Evolutionary conservation across 2,797 vertebrate genomes (phyloP), one percentile per base, ranked within the genome.

Genomic region (Acestrorhynchus altus): DNA sequence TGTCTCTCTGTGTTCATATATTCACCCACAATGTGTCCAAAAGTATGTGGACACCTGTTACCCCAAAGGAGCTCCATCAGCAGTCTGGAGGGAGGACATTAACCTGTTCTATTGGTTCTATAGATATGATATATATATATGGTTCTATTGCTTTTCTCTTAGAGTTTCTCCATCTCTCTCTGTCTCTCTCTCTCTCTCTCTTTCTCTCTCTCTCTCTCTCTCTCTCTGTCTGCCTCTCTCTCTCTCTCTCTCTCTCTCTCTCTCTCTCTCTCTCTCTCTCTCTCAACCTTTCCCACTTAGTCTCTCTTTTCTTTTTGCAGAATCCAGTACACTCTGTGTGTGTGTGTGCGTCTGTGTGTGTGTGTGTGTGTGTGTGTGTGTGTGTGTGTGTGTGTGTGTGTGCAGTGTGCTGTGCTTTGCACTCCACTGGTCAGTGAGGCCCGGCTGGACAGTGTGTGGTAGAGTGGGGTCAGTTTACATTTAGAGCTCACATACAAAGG

Each of bases 321-420:
- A 10, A 49, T 49, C 46, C 46, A 49, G 46, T 49, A 16, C 46
- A 49, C 8, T 12, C 11, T 47, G 6, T 7, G 44, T 13, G 44
- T 69, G 72, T 75, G 65, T 75, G 72, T 70, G 47, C 57, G 64
- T 64, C 35, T 49, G 72, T 70, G 59, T 54, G 39, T 57, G 57
- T 56, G 65, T 60, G 70, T 52, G 69, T 79, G 76, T 72, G 76
- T 54, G 76, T 70, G 75, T 69, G 54, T 60, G 67, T 54, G 65
- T 68, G 47, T 56, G 65, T 24, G 66, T 60, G 66, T 40, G 54
- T 60, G 65, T 47, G 40, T 49, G 8, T 13, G 22, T 40, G n/a
- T 44, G 12, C 35, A 15, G 26, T 1, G 4, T 16, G 20, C 39
- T 28, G 4, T 47, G 52, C 8, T 56, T 24, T 20, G 8, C 9